Conservation (phyloP, 2,797 vertebrate genomes). For the Acrossocheilus fasciatus region DNA sequence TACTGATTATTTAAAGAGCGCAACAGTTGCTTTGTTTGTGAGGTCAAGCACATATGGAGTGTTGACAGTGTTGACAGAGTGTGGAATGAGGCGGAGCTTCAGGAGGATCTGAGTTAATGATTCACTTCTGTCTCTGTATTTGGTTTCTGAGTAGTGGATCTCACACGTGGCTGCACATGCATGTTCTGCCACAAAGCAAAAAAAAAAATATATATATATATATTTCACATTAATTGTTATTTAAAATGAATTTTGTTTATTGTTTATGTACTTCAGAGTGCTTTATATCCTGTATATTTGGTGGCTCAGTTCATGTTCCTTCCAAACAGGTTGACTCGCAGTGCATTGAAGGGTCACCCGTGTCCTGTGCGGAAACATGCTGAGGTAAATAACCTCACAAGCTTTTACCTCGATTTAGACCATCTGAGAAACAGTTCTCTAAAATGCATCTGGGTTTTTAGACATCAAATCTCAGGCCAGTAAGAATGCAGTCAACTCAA, state of each 20-base stretch:
- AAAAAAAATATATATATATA: not conserved
- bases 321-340: not conserved
- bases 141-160: not conserved
- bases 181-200: not conserved
- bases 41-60: not conserved
- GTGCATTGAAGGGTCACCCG: not conserved
- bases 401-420: slow-evolving; percentile 39
- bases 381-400: slow-evolving; percentile 43
- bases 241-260: not conserved
- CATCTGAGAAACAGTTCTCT: slow-evolving; percentile 30
- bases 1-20: not conserved
- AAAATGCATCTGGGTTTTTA: slow-evolving; percentile 40
- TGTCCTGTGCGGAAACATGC: slow-evolving; percentile 31
- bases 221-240: not conserved
- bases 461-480: not conserved
- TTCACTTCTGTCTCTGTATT: slow-evolving; percentile 21
- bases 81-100: not conserved
- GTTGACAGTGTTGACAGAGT: not conserved
- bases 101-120: slow-evolving; percentile 1
- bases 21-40: not conserved
- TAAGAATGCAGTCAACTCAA: not conserved
- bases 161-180: not conserved
- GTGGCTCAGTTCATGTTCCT: not conserved
- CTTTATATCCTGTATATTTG: not conserved
- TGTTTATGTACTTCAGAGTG: not conserved